Percentiles rank a stretch among this genome's conserved stretches.
Evolutionary conservation across 2,113 vertebrate genomes (phyloP).

Genomic region (Jaculus jaculus): DNA sequence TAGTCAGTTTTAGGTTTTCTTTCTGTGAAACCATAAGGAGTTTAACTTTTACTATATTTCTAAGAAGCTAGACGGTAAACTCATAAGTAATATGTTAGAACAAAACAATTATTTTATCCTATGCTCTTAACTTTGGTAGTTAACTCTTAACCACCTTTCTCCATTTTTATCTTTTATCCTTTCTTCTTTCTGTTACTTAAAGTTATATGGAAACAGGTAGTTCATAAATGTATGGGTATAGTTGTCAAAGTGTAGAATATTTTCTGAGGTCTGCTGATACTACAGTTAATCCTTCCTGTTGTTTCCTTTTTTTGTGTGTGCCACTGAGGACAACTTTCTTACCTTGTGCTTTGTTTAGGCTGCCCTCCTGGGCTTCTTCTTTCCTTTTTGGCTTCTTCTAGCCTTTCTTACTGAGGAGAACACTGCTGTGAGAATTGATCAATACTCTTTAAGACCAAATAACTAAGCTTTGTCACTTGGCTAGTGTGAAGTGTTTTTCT

Average conservation of each 20-base stretch:
- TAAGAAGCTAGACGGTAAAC: constrained; percentile 34
- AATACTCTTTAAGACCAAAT: not conserved
- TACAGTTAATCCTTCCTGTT: not conserved
- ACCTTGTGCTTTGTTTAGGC: not conserved
- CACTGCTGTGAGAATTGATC: not conserved
- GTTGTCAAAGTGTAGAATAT: not conserved
- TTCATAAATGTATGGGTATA: not conserved
- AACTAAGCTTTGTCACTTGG: not conserved
- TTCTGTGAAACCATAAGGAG: not conserved
- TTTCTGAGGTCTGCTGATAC: not conserved
- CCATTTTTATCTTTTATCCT: not conserved
- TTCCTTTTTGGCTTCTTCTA: not conserved
- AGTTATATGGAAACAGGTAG: not conserved
- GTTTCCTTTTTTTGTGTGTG: not conserved
- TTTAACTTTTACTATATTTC: constrained; percentile 35
- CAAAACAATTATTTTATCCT: constrained; percentile 5
- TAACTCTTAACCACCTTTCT: not conserved
- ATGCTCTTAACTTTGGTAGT: not conserved
- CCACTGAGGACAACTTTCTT: not conserved
- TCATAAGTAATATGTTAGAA: not conserved
- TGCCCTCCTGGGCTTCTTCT: not conserved
- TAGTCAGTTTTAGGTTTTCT: not conserved
- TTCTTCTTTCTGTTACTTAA: not conserved
- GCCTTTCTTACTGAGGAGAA: not conserved
- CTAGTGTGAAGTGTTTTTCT: not conserved